Evolutionary conservation across 1,140 invertebrate genomes (phyloP), one percentile per base, ranked within the genome.

Genomic region (Aphelinus certus): DNA sequence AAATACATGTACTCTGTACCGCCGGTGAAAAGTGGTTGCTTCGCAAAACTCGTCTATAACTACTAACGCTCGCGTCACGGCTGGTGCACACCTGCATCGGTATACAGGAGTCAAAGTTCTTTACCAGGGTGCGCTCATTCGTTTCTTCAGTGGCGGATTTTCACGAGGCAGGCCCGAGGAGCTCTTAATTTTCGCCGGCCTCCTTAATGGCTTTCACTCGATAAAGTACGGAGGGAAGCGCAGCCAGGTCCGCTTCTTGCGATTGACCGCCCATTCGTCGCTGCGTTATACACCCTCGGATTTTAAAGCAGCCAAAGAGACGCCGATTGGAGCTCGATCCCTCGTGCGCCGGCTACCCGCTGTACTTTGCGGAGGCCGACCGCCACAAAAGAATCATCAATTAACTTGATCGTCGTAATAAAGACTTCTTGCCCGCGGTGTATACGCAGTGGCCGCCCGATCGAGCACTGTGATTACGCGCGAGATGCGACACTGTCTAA

Each of bases 361-460:
- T 60, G 26, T 43, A 60, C 42, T 5, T 60, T 60, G 26, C 26
- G 26, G 26, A 26, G 58, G 3, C 61, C 46, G 61, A 63, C 61
- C 61, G 61, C 61, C 43, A 63, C 43, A 63, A 63, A 63, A 53
- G 49, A 65, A 53, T 47, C 63, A 65, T 65, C 47, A 53, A 65
- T 65, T 65, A 65, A 65, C 63, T 65, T 65, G 63, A 65, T 65
- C 63, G 63, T 65, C 47, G 63, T 53, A 65, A 65, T 65, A 65
- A 65, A 65, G 63, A 65, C 47, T 65, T 48, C 63, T 26, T 26
- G 26, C 26, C 26, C 26, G 26, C 26, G 26, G 26, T 26, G 26
- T 26, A 26, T 26, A 26, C 26, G 26, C 26, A 26, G 26, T 26
- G 26, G 26, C 26, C 26, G 26, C 26, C 26, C 26, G 26, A 26